phyloP scores from a whole-genome alignment of 2,113 vertebrate genomes.

The Tylochromis polylepis region DNA sequence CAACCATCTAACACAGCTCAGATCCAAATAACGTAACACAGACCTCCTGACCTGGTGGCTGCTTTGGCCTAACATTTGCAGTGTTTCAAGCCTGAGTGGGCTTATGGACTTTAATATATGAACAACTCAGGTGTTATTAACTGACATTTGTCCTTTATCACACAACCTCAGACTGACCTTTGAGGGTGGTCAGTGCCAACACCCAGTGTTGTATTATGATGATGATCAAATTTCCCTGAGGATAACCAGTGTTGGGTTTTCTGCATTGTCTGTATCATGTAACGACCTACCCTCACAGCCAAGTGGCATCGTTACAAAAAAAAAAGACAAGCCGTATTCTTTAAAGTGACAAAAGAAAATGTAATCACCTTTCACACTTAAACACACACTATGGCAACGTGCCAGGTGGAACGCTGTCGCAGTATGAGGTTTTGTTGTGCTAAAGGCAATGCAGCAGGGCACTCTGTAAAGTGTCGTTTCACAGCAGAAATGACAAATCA shows the following conservation, averaged over 20 bases:
- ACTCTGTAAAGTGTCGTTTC: slow-evolving; percentile 19
- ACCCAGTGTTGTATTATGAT: not conserved
- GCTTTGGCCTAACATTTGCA: not conserved
- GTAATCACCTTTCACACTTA: not conserved
- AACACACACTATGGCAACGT: not conserved
- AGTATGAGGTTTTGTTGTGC: not conserved
- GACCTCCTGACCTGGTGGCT: not conserved
- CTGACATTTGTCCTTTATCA: not conserved
- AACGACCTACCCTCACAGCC: not conserved
- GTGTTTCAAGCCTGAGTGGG: not conserved
- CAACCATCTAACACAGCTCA: not conserved
- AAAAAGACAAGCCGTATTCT: not conserved
- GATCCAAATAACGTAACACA: fast-evolving
- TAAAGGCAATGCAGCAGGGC: slow-evolving; percentile 21
- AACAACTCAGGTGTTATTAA: not conserved
- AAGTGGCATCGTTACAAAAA: not conserved
- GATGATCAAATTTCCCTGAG: not conserved
- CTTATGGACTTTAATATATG: not conserved
- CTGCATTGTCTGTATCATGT: not conserved
- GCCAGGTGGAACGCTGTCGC: slow-evolving; percentile 17
- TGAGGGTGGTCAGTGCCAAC: not conserved
- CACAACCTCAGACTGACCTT: not conserved
- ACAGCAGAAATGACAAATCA: not conserved
- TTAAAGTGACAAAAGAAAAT: not conserved
- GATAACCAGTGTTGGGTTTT: not conserved